Base-by-base conservation (phyloP, 2,888 invertebrate genomes). In the Spilarctia lutea region DNA sequence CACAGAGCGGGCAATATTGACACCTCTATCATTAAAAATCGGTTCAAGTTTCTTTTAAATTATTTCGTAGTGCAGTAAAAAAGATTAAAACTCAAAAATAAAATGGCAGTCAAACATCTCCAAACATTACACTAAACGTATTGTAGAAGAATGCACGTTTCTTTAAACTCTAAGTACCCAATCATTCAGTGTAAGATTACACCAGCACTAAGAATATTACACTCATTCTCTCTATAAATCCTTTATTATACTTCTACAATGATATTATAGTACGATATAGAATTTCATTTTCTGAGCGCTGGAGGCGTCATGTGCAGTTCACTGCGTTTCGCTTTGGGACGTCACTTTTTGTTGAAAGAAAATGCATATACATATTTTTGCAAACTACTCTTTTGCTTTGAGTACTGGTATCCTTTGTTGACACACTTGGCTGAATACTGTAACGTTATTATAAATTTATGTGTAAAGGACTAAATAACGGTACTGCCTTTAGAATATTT, bases 291-390 rank as follows among this genome's bases (percentile, higher is more conserved):
- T 65, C 83, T 82, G 42, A 81, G 81, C 79, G 77, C 72, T 82
- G 80, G 81, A 77, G 87, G 86, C 88, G 86, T 86, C 90, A 88
- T 86, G 85, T 90, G 90, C 88, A 88, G 86, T 88, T 89, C 89
- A 89, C 81, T 88, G 89, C 87, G 75, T 73, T 76, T 80, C 79
- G 76, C 73, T 77, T 75, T 65, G 10, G 39, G 7, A 6, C 39
- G 45, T 45, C 42, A 56, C 39, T 30, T 72, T 75, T 72, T 35
- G 60, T 52, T 33, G 39, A 65, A 52, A 56, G 18, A 75, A 65
- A 74, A 56, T 75, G 68, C 68, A 75, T 35, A 65, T 66, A n/a
- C n/a, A 65, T 65, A 11, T 39, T 60, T 72, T 45, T 56, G 20
- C 66, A 66, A 60, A 66, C 27, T 39, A 60, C 35, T 65, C 27